Base-by-base conservation (phyloP, 2,888 invertebrate species). In the Agrotis ipsilon region DNA sequence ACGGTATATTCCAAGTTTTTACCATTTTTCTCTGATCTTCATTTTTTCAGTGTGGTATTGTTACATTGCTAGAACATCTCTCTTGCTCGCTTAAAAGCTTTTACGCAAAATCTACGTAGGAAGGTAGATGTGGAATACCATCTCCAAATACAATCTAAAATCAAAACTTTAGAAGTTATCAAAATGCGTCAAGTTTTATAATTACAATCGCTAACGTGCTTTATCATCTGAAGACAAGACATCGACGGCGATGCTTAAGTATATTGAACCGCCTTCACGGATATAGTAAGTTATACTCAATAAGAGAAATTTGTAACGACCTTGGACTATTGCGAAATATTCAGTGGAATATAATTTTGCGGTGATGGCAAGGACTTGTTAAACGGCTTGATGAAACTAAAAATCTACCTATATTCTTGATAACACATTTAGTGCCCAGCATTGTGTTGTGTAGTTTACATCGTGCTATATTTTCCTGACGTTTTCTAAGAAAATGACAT, bases 151-250 rank as follows among this genome's bases (percentile, higher is more conserved):
- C 7, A 14, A 14, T 2, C 27, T 21, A n/a, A 48, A 32, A 19
- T 13, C 24, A 18, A 32, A n/a, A 59, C 49, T 19, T 18, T 19
- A 18, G 19, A 45, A n/a, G n/a, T 52, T 32, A 48, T 19, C 43
- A 71, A 39, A 54, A 63, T 54, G 13, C 66, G 62, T 66, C 65
- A 78, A 65, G 64, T 81, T 76, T 74, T 75, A 75, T 68, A 70
- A 32, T 13, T 55, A 55, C 32, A 51, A 66, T 39, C 61, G 62
- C 80, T 74, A 58, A 70, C 54, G 64, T 49, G 69, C 70, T 82
- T 80, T 39, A 39, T 84, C 65, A 54, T 68, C 27, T 13, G 21
- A 49, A 43, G 43, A 24, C 54, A 64, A 24, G 55, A 55, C 39
- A 11, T 39, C 39, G 39, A 11, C 11, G 39, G n/a, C 55, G n/a